Evolutionary conservation across 2,113 vertebrate genomes (phyloP).

Genomic region (Daphoenositta chrysoptera): DNA sequence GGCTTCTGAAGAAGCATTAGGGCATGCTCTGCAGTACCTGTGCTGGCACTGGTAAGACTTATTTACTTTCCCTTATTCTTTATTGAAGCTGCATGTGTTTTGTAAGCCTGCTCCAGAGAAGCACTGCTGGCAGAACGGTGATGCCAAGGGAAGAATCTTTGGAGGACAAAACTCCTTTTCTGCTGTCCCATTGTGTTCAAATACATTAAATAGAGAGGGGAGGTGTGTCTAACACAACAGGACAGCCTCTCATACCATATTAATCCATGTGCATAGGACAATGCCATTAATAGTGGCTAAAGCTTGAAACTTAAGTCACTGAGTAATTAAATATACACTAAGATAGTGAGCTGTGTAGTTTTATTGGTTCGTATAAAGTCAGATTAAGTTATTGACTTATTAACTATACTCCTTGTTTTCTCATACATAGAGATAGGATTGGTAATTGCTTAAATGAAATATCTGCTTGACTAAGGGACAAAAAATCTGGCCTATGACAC

Average conservation of each 20-base stretch:
- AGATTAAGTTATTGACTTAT: background rate
- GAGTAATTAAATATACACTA: background rate
- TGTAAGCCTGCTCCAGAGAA: background rate
- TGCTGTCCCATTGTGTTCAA: background rate
- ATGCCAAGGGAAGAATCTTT: background rate
- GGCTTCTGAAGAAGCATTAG: background rate
- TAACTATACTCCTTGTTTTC: background rate
- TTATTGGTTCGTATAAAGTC: background rate
- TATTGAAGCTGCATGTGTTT: background rate
- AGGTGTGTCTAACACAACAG: background rate
- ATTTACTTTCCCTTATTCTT: background rate
- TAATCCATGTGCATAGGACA: background rate
- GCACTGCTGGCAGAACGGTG: background rate
- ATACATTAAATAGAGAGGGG: background rate
- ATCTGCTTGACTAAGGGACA: background rate
- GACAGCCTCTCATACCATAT: background rate
- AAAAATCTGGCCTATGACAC: background rate
- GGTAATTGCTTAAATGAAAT: background rate
- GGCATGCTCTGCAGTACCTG: background rate
- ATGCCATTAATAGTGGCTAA: background rate
- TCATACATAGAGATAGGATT: background rate
- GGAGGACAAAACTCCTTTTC: background rate
- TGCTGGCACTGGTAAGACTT: conserved; percentile 11
- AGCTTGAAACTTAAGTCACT: background rate
- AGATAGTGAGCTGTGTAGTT: background rate